These are phyloP conservation scores for Melangyna quadrimaculata DNA, from an alignment of 2,888 invertebrate genomes.

Conservation along the genomic window DNA sequence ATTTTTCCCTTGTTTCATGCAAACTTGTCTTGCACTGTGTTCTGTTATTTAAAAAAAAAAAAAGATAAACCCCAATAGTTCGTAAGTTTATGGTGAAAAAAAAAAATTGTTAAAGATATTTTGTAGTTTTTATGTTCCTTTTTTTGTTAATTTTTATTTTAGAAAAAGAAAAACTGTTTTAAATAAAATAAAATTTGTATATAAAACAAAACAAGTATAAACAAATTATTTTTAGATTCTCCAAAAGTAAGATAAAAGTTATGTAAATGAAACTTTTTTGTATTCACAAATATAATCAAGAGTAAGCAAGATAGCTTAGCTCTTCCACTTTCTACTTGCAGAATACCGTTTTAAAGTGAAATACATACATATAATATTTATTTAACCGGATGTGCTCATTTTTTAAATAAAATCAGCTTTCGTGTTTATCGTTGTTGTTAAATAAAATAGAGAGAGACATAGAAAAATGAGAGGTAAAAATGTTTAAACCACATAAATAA, in stretches of 20 bases:
- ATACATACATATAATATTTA: constrained; percentile 11
- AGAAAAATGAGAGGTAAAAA: constrained; percentile 15
- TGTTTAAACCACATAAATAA: constrained; percentile 36
- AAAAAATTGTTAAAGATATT: constrained; percentile 23
- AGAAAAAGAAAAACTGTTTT: constrained; percentile 15
- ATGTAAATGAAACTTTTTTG: constrained; percentile 31
- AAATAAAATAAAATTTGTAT: constrained; percentile 41
- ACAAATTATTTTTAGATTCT: constrained; percentile 7
- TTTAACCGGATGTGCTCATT: constrained; percentile 55
- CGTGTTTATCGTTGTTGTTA: constrained; percentile 26
- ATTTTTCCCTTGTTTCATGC: constrained; percentile 47
- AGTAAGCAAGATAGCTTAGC: neutral
- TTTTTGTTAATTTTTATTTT: constrained; percentile 47
- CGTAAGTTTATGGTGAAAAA: constrained; percentile 53
- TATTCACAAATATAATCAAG: constrained; percentile 39
- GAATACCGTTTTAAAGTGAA: constrained; percentile 12
- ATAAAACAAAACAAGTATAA: constrained; percentile 26
- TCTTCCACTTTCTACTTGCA: constrained; percentile 1
- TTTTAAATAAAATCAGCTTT: constrained; percentile 17
- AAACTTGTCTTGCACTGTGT: constrained; percentile 65
- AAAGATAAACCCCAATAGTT: constrained; percentile 47
- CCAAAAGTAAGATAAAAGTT: constrained; percentile 44
- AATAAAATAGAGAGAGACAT: constrained; percentile 45
- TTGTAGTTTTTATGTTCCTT: constrained; percentile 16
- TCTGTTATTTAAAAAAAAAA: constrained; percentile 40